Conservation (phyloP, 1,140 invertebrate genomes). For the Caenorhabditis brenneri region DNA sequence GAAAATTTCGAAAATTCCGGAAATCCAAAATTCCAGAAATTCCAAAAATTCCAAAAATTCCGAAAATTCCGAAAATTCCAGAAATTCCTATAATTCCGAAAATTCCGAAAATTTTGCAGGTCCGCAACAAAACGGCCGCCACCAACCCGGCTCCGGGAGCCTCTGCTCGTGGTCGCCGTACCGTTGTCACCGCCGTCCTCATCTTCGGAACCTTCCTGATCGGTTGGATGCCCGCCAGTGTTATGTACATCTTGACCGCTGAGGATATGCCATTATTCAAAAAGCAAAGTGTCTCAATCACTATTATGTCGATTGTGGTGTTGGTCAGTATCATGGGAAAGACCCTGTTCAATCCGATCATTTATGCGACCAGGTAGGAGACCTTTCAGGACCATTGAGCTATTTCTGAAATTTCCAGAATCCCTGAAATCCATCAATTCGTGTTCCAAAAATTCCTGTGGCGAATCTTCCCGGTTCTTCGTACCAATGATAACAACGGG, state of each 20-base stretch:
- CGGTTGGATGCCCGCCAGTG: constrained; percentile 51
- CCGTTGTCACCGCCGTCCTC: constrained; percentile 48
- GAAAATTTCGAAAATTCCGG: too few species aligned
- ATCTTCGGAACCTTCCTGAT: constrained; percentile 53
- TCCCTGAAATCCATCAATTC: constrained; percentile 50
- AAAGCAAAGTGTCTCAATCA: constrained; percentile 9
- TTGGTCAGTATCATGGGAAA: constrained; percentile 50
- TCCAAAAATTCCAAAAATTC: too few species aligned
- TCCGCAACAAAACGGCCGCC: constrained; percentile 43
- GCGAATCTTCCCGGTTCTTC: background rate
- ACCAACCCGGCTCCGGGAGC: background rate
- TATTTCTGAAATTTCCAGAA: too few species aligned
- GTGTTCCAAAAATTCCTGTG: constrained; percentile 45
- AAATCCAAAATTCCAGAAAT: too few species aligned
- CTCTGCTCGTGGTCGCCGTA: constrained; percentile 32
- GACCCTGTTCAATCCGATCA: constrained; percentile 52
- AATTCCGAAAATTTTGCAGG: background rate
- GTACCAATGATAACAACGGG: background rate
- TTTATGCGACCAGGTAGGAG: constrained; percentile 55
- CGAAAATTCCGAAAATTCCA: too few species aligned
- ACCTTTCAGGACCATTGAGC: too few species aligned
- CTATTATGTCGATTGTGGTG: constrained; percentile 40
- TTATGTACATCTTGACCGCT: constrained; percentile 48
- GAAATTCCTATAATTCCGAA: too few species aligned
- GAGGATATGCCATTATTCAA: constrained; percentile 48